These are phyloP conservation scores for Mormyrops attenuatus DNA, from an alignment of 2,797 vertebrate genomes.

Conservation along the genomic window DNA sequence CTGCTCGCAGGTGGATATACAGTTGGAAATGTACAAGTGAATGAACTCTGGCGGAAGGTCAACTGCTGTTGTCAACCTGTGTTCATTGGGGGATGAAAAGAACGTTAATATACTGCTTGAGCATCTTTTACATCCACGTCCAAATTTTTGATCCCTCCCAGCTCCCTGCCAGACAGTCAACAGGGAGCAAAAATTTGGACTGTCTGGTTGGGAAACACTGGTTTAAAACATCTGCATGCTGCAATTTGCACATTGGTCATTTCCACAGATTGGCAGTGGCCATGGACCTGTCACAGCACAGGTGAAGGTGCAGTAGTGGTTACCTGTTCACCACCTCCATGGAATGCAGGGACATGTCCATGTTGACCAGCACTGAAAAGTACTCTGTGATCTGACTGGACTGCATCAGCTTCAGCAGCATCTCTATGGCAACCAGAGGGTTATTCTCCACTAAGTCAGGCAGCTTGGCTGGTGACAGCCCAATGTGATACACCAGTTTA, in stretches of 20 bases:
- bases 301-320: background rate
- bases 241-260: background rate
- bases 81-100: constrained; percentile 19
- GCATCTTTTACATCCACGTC: background rate
- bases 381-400: constrained; percentile 98
- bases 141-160: background rate
- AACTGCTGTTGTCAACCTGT: constrained; percentile 91
- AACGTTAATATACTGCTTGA: background rate
- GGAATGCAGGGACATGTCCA: constrained; percentile 99
- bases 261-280: background rate
- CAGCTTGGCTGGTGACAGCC: constrained; percentile 86
- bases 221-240: background rate
- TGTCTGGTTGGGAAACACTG: background rate
- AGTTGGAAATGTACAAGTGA: constrained; percentile 98
- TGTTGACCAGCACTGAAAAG: constrained; percentile 95
- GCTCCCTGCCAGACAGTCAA: background rate
- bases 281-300: background rate
- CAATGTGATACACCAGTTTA: constrained; percentile 95
- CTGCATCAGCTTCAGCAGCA: constrained; percentile 97
- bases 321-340: constrained; percentile 99
- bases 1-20: constrained; percentile 97
- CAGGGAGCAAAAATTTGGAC: background rate
- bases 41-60: constrained; percentile 98
- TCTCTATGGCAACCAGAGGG: constrained; percentile 95
- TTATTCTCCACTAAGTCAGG: constrained; percentile 98